Evolutionary conservation across 2,888 invertebrate species (phyloP).

Genomic region (Heterodera filipjevi): DNA sequence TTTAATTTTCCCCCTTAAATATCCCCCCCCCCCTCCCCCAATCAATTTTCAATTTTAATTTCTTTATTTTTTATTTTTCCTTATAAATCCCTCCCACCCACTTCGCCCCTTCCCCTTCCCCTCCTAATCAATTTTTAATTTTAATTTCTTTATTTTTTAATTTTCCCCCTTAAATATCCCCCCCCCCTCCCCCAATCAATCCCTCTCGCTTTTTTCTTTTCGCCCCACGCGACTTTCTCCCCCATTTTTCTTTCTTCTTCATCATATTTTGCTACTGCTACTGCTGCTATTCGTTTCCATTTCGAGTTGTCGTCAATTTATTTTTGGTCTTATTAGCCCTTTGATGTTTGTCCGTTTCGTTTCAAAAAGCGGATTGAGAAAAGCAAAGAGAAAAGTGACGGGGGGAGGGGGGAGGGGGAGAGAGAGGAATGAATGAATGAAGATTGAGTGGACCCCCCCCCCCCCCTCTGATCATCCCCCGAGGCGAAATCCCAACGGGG

Average conservation of each 20-base stretch:
- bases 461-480: neutral
- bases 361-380: neutral
- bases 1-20: neutral
- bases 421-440: neutral
- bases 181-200: neutral
- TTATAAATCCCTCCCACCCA: neutral
- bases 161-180: neutral
- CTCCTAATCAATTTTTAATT: neutral
- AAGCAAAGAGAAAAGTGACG: conserved; percentile 1
- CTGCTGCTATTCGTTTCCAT: conserved; percentile 5
- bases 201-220: neutral
- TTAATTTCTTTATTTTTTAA: neutral
- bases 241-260: neutral
- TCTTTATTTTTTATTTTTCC: neutral
- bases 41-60: neutral
- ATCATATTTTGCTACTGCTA: neutral
- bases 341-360: conserved; percentile 10
- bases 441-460: neutral
- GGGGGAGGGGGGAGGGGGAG: neutral
- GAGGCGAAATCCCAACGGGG: neutral
- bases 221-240: neutral
- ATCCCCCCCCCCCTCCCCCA: neutral
- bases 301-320: conserved; percentile 6
- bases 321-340: conserved; percentile 11
- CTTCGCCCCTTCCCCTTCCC: neutral